Conservation (phyloP, 2,113 vertebrate genomes). For the Trogon melanurus region DNA sequence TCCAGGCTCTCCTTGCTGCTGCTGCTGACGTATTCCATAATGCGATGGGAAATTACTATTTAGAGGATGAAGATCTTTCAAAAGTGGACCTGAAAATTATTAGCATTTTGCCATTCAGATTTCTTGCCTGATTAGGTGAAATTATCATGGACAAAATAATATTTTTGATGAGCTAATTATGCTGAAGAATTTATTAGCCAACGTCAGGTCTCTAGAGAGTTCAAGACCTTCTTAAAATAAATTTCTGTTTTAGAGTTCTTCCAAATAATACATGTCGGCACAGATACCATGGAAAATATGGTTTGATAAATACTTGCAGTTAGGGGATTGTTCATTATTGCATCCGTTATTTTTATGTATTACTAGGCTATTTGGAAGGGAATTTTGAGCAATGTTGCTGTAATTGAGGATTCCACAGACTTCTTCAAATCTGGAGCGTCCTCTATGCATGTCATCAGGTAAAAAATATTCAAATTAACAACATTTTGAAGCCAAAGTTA, state of each 20-base stretch:
- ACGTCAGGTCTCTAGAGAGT: not conserved
- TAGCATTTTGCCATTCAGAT: not conserved
- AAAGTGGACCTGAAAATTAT: not conserved
- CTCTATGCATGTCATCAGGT: conserved; percentile 88
- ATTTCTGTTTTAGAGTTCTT: not conserved
- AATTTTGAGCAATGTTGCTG: conserved; percentile 80
- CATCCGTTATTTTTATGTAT: not conserved
- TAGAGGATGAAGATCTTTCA: not conserved
- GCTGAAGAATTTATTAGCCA: not conserved
- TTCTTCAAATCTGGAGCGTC: conserved; percentile 88
- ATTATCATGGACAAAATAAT: not conserved
- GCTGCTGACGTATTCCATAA: not conserved
- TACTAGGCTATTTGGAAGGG: conserved; percentile 82
- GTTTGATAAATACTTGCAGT: not conserved
- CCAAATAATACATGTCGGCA: not conserved
- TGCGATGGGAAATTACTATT: not conserved
- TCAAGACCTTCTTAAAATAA: not conserved
- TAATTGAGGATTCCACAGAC: conserved; percentile 82
- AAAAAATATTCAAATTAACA: not conserved
- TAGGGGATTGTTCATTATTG: not conserved
- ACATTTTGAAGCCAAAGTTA: not conserved
- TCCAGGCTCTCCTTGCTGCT: not conserved
- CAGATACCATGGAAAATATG: not conserved
- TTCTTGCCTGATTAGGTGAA: not conserved
- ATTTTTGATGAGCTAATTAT: not conserved